Evolutionary conservation across 1,140 invertebrate species (phyloP).

Genomic region (Hesperophylax magnus): DNA sequence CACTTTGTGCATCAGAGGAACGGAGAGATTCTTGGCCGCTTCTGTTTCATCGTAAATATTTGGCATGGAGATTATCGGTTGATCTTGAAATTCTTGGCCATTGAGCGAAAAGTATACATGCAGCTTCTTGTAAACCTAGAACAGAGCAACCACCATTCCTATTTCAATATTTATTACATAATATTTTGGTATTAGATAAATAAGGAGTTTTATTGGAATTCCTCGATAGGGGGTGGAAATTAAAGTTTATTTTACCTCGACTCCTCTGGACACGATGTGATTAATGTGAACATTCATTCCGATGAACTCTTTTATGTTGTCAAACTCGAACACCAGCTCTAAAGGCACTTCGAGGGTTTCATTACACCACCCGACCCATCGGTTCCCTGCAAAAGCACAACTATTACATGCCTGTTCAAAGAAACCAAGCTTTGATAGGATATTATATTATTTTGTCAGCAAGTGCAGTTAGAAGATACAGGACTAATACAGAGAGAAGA

Average conservation of each 20-base stretch:
- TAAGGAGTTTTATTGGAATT: no score
- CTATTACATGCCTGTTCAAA: neutral
- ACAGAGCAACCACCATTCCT: constrained; percentile 27
- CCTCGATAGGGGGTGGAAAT: no score
- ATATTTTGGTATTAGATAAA: no score
- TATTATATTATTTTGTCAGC: no score
- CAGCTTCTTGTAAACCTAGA: constrained; percentile 79
- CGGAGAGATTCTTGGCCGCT: constrained; percentile 77
- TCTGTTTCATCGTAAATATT: constrained; percentile 67
- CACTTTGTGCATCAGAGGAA: constrained; percentile 82
- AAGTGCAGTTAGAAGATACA: no score
- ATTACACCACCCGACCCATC: constrained; percentile 94
- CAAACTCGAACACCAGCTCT: constrained; percentile 86
- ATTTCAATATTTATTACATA: no score
- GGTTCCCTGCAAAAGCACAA: constrained; percentile 71
- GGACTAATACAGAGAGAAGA: no score
- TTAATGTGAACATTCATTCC: constrained; percentile 83
- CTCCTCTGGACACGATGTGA: constrained; percentile 79
- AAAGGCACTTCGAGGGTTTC: constrained; percentile 72
- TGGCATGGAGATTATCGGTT: constrained; percentile 68
- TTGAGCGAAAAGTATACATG: constrained; percentile 85
- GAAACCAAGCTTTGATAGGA: no score
- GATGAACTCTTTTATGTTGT: constrained; percentile 80
- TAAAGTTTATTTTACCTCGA: constrained; percentile 74
- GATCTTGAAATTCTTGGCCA: constrained; percentile 79